phyloP scores from a whole-genome alignment of 2,888 invertebrate genomes.

The Melieria picta region DNA sequence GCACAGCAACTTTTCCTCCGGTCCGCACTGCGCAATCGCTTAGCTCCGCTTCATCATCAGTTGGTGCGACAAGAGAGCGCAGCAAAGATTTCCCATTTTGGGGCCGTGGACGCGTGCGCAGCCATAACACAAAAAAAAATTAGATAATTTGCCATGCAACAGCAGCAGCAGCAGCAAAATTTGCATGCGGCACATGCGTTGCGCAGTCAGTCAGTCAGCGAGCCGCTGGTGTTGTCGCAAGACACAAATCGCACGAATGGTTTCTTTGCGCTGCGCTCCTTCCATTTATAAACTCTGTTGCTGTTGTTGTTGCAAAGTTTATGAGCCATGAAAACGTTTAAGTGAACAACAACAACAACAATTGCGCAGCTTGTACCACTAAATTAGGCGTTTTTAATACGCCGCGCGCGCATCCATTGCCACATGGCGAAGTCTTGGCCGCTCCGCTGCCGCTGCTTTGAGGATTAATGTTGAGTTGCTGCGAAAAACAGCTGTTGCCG shows the following conservation, averaged over 20 bases:
- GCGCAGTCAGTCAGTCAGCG: not conserved
- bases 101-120: not conserved
- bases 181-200: slow-evolving; percentile 8
- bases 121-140: not conserved
- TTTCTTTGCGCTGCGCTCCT: too few relatives aligned
- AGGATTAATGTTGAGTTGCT: too few relatives aligned
- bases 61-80: too few relatives aligned
- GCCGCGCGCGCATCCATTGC: not conserved
- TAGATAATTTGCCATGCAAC: slow-evolving; percentile 7
- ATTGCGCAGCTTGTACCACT: slow-evolving; percentile 8
- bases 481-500: too few relatives aligned
- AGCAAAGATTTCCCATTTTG: slow-evolving; percentile 6
- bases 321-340: slow-evolving; percentile 57
- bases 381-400: slow-evolving; percentile 20
- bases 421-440: too few relatives aligned
- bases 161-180: not conserved
- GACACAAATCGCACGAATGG: too few relatives aligned
- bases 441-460: too few relatives aligned
- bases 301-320: slow-evolving; percentile 48
- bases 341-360: slow-evolving; percentile 33
- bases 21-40: not conserved
- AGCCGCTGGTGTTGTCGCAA: too few relatives aligned
- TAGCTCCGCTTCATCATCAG: too few relatives aligned
- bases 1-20: not conserved
- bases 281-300: too few relatives aligned